Evolutionary conservation across 1,140 invertebrate species (phyloP).

Genomic region (Conopomorpha cramerella): DNA sequence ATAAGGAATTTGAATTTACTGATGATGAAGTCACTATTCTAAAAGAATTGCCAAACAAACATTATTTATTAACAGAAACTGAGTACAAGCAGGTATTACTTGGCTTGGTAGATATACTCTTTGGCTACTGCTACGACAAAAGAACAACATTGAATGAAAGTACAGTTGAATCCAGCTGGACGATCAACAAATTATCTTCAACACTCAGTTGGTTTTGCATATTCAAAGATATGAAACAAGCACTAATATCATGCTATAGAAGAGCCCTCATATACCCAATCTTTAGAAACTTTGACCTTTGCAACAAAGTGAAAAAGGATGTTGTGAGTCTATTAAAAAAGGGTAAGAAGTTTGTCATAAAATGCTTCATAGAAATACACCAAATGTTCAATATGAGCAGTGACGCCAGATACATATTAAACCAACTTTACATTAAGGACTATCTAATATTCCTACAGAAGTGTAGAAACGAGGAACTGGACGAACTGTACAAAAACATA

Average conservation of each 20-base stretch:
- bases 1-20: slow-evolving; percentile 59
- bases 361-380: slow-evolving; percentile 78
- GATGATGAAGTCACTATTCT: slow-evolving; percentile 70
- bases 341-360: slow-evolving; percentile 74
- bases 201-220: slow-evolving; percentile 82
- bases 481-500: slow-evolving; percentile 58
- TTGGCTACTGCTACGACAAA: slow-evolving; percentile 80
- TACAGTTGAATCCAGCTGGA: slow-evolving; percentile 85
- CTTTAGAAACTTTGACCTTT: slow-evolving; percentile 78
- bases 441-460: slow-evolving; percentile 87
- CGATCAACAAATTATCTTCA: slow-evolving; percentile 80
- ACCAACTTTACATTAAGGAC: slow-evolving; percentile 87
- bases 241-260: slow-evolving; percentile 69
- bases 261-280: slow-evolving; percentile 80
- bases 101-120: slow-evolving; percentile 84
- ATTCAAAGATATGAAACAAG: slow-evolving; percentile 67
- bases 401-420: slow-evolving; percentile 81
- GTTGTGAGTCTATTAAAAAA: slow-evolving; percentile 60
- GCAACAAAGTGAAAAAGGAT: slow-evolving; percentile 44
- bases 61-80: slow-evolving; percentile 71
- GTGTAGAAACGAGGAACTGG: slow-evolving; percentile 71
- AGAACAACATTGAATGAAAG: slow-evolving; percentile 79
- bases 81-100: slow-evolving; percentile 65
- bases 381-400: slow-evolving; percentile 70
- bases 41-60: slow-evolving; percentile 77